phyloP scores from a whole-genome alignment of 2,113 vertebrate species.

The Chinchilla lanigera region DNA sequence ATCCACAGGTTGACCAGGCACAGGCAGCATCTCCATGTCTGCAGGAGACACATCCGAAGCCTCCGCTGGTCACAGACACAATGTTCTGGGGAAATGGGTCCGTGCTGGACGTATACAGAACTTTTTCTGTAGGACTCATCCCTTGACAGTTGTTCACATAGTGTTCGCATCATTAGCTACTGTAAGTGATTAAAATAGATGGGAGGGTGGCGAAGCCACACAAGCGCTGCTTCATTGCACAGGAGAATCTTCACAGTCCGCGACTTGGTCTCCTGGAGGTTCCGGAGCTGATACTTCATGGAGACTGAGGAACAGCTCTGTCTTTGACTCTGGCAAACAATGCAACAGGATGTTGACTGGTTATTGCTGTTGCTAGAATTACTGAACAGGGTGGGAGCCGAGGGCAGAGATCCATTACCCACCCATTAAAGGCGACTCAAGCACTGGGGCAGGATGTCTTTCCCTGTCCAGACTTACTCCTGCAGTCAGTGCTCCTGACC shows the following conservation, averaged over 20 bases:
- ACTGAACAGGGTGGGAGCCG: neutral
- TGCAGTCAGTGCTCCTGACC: neutral
- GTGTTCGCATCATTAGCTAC: neutral
- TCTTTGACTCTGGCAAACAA: neutral
- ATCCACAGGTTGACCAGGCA: neutral
- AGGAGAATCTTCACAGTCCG: neutral
- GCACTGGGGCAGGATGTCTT: neutral
- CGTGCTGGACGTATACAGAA: neutral
- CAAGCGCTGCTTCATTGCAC: neutral
- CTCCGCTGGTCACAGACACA: neutral
- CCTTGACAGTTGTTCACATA: neutral
- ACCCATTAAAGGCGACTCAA: neutral
- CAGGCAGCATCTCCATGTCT: neutral
- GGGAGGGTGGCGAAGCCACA: no score
- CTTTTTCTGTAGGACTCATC: neutral
- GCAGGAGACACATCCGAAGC: no score
- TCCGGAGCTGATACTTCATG: no score
- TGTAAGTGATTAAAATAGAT: no score
- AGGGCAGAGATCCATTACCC: neutral
- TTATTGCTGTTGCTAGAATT: neutral
- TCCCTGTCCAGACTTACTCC: neutral
- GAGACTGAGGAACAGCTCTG: neutral
- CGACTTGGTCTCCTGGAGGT: neutral
- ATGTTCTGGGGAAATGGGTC: neutral
- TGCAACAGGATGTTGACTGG: neutral